These are phyloP conservation scores for Hipparchia sbordonii DNA, from an alignment of 2,888 invertebrate species.

Conservation along the genomic window DNA sequence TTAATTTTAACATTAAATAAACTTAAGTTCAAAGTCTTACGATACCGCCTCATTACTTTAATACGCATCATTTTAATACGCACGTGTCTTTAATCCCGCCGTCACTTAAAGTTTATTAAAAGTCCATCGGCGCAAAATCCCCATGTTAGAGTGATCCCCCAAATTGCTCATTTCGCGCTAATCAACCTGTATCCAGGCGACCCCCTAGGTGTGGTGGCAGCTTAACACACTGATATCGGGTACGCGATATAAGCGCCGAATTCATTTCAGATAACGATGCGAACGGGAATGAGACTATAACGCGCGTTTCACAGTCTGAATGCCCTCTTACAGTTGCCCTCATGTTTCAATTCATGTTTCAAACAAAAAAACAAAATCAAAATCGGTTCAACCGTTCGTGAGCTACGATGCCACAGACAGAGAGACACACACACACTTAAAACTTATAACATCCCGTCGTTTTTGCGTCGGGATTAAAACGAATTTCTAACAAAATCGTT, in stretches of 20 bases:
- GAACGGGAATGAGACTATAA: no score
- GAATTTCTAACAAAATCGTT: no score
- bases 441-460: no score
- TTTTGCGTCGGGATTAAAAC: no score
- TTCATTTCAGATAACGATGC: background rate
- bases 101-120: conserved; percentile 28
- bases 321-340: no score
- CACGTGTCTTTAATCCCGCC: conserved; percentile 21
- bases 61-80: background rate
- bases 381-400: no score
- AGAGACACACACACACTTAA: no score
- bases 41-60: background rate
- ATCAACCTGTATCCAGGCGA: conserved; percentile 22
- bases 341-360: no score
- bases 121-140: conserved; percentile 15
- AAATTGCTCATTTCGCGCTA: conserved; percentile 28
- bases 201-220: conserved; percentile 17
- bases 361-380: no score
- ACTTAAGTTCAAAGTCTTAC: background rate
- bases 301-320: no score
- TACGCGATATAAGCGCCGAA: background rate
- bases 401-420: no score
- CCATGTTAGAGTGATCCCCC: conserved; percentile 17
- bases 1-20: background rate
- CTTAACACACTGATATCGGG: background rate